A percentile compares a stretch with the other conserved stretches of the same genome.
phyloP scores from a whole-genome alignment of 2,797 vertebrate species.

The Macropus fuliginosus region DNA sequence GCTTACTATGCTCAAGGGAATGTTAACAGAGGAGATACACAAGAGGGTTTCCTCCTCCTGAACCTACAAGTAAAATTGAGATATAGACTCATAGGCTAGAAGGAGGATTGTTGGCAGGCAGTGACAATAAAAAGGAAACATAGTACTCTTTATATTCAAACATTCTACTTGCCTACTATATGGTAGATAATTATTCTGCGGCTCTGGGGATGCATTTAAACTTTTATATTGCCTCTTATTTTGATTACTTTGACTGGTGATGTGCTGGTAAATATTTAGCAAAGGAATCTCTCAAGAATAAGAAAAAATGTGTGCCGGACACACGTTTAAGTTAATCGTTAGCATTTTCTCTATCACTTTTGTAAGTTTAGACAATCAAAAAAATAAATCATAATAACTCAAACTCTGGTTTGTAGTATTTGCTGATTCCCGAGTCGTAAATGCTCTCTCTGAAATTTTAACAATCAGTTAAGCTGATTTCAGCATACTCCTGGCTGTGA shows the following conservation, averaged over 20 bases:
- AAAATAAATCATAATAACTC: not conserved
- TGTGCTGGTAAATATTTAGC: not conserved
- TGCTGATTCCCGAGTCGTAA: not conserved
- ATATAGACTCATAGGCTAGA: not conserved
- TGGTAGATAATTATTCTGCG: not conserved
- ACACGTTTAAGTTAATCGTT: not conserved
- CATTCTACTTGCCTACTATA: not conserved
- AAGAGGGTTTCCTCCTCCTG: not conserved
- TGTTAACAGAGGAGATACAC: not conserved
- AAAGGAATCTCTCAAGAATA: not conserved
- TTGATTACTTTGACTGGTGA: not conserved
- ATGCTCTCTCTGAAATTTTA: not conserved
- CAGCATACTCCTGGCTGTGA: not conserved
- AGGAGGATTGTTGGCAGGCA: not conserved
- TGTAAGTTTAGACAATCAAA: not conserved
- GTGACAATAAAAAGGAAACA: not conserved
- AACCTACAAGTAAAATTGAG: not conserved
- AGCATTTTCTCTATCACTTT: not conserved
- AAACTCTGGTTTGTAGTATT: not conserved
- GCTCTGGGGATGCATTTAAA: not conserved
- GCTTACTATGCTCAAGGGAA: too few species aligned
- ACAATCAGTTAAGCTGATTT: not conserved
- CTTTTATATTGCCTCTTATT: not conserved
- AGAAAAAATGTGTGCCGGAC: not conserved
- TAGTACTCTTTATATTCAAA: not conserved